These are phyloP conservation scores for Neelides sp. DNA, from an alignment of 1,140 invertebrate species.

Conservation along the genomic window DNA sequence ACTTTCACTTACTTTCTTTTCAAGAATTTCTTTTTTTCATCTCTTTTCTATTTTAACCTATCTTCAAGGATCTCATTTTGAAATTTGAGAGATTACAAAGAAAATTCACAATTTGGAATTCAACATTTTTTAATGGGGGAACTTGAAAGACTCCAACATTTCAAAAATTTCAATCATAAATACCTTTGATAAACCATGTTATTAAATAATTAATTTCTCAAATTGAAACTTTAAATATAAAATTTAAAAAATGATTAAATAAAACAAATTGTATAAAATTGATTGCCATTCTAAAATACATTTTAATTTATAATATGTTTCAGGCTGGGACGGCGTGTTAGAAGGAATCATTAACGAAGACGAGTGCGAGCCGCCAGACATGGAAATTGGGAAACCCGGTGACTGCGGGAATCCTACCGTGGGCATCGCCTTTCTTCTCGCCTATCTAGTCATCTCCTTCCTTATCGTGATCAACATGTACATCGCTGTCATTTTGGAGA, in stretches of 20 bases:
- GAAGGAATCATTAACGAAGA: constrained; percentile 92
- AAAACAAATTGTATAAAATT: too few relatives aligned
- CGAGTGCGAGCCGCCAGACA: constrained; percentile 72
- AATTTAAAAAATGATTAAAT: background rate
- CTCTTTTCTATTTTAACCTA: too few relatives aligned
- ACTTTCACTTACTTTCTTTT: too few relatives aligned
- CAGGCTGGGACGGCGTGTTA: constrained; percentile 91
- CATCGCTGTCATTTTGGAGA: constrained; percentile 97
- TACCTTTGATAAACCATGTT: background rate
- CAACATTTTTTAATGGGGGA: too few relatives aligned
- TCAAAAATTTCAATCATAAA: background rate
- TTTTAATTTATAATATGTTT: too few relatives aligned
- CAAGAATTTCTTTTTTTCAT: too few relatives aligned
- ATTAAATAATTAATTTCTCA: background rate
- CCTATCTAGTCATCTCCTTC: constrained; percentile 94
- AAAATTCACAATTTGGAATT: too few relatives aligned
- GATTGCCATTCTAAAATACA: too few relatives aligned
- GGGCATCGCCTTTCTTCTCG: constrained; percentile 85
- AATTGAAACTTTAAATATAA: background rate
- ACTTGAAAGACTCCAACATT: too few relatives aligned
- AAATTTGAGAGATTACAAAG: too few relatives aligned
- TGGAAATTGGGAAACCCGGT: constrained; percentile 71
- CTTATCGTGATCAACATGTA: constrained; percentile 99
- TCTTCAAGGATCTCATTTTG: too few relatives aligned
- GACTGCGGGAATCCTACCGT: constrained; percentile 85